phyloP scores from a whole-genome alignment of 2,888 invertebrate genomes.

The Synergus gifuensis region DNA sequence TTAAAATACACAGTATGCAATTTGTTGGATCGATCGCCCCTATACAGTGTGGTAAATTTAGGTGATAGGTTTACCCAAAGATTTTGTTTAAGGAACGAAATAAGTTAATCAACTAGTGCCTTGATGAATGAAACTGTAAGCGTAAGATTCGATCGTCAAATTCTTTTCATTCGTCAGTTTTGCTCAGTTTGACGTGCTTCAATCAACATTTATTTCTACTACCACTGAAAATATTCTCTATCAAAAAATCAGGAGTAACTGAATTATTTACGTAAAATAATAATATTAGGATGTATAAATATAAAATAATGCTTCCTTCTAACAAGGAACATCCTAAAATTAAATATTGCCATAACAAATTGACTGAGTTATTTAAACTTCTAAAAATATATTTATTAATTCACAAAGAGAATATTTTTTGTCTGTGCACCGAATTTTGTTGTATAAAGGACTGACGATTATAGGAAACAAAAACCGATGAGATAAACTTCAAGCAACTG shows the following conservation, averaged over 20 bases:
- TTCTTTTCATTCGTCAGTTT: conserved; percentile 18
- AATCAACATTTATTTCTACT: background rate
- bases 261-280: background rate
- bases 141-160: conserved; percentile 17
- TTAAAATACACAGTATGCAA: conserved; percentile 28
- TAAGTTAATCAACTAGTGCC: conserved; percentile 34
- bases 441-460: conserved; percentile 8
- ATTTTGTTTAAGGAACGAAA: conserved; percentile 39
- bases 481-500: conserved; percentile 16
- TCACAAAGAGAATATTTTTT: conserved; percentile 13
- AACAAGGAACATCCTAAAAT: background rate
- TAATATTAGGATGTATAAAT: background rate
- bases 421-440: background rate
- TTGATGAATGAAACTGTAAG: conserved; percentile 23
- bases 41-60: conserved; percentile 27
- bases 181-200: conserved; percentile 9
- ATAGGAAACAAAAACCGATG: conserved; percentile 14
- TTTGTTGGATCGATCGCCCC: conserved; percentile 40
- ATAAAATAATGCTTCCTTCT: background rate
- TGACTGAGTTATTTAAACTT: background rate
- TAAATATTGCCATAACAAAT: conserved; percentile 3
- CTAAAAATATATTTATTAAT: conserved; percentile 6
- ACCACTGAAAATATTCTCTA: conserved; percentile 3
- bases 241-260: background rate
- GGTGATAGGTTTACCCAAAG: conserved; percentile 18